A percentile compares a stretch with the other conserved stretches of the same genome.
Conservation (phyloP, 1,140 invertebrate species). For the Eriocheir sinensis region DNA sequence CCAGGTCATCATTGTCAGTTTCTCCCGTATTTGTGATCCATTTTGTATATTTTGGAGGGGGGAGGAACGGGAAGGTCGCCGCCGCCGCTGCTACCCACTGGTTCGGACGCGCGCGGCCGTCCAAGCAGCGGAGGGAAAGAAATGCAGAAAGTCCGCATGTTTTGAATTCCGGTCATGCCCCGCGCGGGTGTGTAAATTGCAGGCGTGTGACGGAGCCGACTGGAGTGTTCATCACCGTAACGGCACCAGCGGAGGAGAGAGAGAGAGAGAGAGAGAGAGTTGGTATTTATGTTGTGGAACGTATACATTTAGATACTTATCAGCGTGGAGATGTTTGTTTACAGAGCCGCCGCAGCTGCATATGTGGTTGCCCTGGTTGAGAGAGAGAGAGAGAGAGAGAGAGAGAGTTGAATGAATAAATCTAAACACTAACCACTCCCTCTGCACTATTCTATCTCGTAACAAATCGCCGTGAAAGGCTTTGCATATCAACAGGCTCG, state of each 20-base stretch:
- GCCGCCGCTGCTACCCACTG: too few species aligned
- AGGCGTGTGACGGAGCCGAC: slow-evolving; percentile 3
- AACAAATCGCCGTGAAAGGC: background rate
- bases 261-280: background rate
- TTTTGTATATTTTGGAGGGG: too few species aligned
- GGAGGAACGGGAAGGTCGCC: too few species aligned
- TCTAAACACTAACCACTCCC: background rate
- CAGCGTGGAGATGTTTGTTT: background rate
- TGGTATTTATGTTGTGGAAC: background rate
- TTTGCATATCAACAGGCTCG: background rate
- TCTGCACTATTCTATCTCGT: too few species aligned
- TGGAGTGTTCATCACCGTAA: slow-evolving; percentile 34
- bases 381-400: background rate
- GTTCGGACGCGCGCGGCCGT: too few species aligned
- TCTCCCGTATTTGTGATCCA: too few species aligned
- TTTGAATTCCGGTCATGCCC: slow-evolving; percentile 48
- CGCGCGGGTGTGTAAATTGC: background rate
- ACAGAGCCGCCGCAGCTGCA: background rate
- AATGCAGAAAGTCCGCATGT: slow-evolving; percentile 35
- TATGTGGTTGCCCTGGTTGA: background rate
- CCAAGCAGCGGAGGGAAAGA: slow-evolving; percentile 26
- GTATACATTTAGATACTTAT: background rate
- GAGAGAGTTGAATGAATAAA: background rate
- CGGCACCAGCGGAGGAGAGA: background rate
- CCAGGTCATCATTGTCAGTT: too few species aligned